Conservation (phyloP, 1,140 invertebrate genomes). For the Pomacea maculata region DNA sequence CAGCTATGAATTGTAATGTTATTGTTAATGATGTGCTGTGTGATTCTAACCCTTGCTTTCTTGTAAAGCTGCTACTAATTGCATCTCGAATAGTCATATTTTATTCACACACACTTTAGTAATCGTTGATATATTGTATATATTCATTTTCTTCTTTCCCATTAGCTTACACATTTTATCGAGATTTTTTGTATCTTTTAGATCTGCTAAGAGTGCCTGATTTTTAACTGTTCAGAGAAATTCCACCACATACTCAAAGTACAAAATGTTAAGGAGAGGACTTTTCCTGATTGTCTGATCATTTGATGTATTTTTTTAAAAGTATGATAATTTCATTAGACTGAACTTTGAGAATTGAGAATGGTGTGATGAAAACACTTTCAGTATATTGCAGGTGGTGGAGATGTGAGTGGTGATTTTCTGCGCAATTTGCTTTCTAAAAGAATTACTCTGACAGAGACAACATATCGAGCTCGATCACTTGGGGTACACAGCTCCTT, state of each 20-base stretch:
- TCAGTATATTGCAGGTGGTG: conserved; percentile 44
- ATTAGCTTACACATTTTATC: background rate
- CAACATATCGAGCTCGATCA: conserved; percentile 53
- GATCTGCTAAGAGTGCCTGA: background rate
- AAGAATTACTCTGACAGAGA: conserved; percentile 53
- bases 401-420: conserved; percentile 52
- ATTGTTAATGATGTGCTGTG: too few relatives aligned
- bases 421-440: conserved; percentile 54
- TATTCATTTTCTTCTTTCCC: background rate
- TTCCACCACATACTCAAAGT: background rate
- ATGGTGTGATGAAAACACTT: too few relatives aligned
- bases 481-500: conserved; percentile 38
- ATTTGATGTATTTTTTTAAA: too few relatives aligned
- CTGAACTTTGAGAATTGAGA: too few relatives aligned
- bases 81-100: background rate
- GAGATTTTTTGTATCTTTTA: too few relatives aligned
- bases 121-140: background rate
- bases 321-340: too few relatives aligned
- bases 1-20: too few relatives aligned
- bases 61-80: too few relatives aligned
- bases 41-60: too few relatives aligned
- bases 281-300: too few relatives aligned
- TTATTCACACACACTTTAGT: background rate
- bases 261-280: background rate
- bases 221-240: background rate